A percentile compares a stretch with the other conserved stretches of the same genome.
These are phyloP conservation scores for Lottia scabra DNA, from an alignment of 2,888 invertebrate species.

Conservation along the genomic window DNA sequence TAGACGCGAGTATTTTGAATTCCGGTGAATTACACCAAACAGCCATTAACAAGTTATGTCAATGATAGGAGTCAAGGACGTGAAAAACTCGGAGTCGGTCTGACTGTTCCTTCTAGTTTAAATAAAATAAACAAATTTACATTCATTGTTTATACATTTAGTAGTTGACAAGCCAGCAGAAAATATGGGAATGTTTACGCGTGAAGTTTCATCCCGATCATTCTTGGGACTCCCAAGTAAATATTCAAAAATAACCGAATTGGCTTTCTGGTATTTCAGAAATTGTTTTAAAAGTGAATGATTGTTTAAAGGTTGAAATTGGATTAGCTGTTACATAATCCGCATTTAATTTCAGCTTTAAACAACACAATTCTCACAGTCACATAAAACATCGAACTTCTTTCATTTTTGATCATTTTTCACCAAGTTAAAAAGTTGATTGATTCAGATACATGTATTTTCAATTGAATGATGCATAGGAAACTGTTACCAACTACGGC, in stretches of 20 bases:
- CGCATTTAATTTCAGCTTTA: too few species aligned
- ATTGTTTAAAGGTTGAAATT: too few species aligned
- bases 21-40: not conserved
- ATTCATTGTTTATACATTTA: not conserved
- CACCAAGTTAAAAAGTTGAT: too few species aligned
- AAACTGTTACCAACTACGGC: too few species aligned
- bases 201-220: not conserved
- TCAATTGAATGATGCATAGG: too few species aligned
- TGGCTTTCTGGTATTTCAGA: not conserved
- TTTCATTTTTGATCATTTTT: too few species aligned
- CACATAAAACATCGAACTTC: too few species aligned
- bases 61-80: not conserved
- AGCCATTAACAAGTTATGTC: not conserved
- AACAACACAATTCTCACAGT: too few species aligned
- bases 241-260: not conserved
- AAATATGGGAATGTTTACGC: conserved; percentile 3
- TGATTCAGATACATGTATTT: too few species aligned
- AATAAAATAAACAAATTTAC: not conserved
- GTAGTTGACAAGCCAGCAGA: not conserved
- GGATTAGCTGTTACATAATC: too few species aligned
- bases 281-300: too few species aligned
- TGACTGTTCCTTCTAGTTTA: not conserved
- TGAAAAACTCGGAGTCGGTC: not conserved
- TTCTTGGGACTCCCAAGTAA: not conserved
- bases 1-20: not conserved